Evolutionary conservation across 2,797 vertebrate genomes (phyloP).

Genomic region (Austrolebias charrua): DNA sequence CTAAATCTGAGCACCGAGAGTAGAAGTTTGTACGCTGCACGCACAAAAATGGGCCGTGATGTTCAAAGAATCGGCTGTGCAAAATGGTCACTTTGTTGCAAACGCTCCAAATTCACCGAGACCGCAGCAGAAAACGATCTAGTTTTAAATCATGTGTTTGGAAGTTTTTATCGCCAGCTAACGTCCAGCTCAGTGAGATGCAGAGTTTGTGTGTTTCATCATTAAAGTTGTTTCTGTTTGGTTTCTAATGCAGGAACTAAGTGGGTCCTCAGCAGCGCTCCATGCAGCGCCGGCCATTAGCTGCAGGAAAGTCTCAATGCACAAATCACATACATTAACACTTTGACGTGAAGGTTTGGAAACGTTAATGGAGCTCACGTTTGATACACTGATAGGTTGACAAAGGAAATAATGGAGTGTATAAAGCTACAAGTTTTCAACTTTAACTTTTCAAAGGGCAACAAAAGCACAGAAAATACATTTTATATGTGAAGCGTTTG

Average conservation of each 20-base stretch:
- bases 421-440: not conserved
- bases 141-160: too few relatives aligned
- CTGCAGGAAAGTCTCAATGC: not conserved
- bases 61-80: too few relatives aligned
- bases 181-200: too few relatives aligned
- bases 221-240: not conserved
- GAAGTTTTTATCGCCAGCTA: too few relatives aligned
- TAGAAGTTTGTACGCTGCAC: too few relatives aligned
- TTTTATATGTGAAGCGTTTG: not conserved
- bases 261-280: not conserved
- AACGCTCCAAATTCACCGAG: too few relatives aligned
- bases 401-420: not conserved
- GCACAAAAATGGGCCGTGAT: too few relatives aligned
- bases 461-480: not conserved
- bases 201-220: too few relatives aligned
- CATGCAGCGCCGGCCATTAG: not conserved
- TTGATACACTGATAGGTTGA: not conserved
- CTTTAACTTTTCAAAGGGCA: not conserved
- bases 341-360: not conserved
- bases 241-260: slow-evolving; percentile 1
- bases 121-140: too few relatives aligned
- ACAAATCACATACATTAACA: slow-evolving; percentile 10
- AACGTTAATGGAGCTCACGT: not conserved
- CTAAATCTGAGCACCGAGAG: too few relatives aligned
- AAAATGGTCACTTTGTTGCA: too few relatives aligned